Evolutionary conservation across 2,113 vertebrate genomes (phyloP).

Genomic region (Xiphias gladius): DNA sequence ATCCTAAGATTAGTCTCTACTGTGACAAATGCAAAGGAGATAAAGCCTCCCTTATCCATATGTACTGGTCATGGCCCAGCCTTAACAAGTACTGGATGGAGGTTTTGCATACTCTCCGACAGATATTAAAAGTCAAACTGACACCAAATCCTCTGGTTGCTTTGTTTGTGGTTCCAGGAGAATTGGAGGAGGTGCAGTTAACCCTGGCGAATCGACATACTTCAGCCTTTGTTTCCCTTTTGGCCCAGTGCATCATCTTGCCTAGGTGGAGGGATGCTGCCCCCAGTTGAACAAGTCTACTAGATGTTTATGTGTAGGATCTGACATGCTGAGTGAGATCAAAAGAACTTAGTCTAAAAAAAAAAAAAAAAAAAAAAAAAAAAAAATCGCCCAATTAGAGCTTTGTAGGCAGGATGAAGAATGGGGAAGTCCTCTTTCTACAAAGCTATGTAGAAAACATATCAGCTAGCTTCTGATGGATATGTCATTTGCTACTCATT

Average conservation of each 20-base stretch:
- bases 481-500: no score
- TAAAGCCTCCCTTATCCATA: neutral
- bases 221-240: neutral
- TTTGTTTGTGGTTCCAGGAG: neutral
- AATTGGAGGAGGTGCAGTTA: neutral
- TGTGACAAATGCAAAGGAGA: neutral
- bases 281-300: constrained; percentile 12
- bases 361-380: no score
- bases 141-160: neutral
- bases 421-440: no score
- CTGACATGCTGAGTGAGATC: constrained; percentile 7
- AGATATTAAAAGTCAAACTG: neutral
- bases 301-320: constrained; percentile 16
- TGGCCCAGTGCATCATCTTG: neutral
- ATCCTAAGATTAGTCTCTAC: neutral
- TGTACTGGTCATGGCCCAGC: neutral
- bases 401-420: no score
- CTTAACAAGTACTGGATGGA: neutral
- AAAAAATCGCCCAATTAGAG: no score
- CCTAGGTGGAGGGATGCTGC: neutral
- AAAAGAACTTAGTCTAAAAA: constrained; percentile 25
- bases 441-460: no score
- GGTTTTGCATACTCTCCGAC: neutral
- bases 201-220: neutral
- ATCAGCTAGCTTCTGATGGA: no score